Base-by-base conservation (phyloP, 2,797 vertebrate genomes). In the Cercopithecus diana region DNA sequence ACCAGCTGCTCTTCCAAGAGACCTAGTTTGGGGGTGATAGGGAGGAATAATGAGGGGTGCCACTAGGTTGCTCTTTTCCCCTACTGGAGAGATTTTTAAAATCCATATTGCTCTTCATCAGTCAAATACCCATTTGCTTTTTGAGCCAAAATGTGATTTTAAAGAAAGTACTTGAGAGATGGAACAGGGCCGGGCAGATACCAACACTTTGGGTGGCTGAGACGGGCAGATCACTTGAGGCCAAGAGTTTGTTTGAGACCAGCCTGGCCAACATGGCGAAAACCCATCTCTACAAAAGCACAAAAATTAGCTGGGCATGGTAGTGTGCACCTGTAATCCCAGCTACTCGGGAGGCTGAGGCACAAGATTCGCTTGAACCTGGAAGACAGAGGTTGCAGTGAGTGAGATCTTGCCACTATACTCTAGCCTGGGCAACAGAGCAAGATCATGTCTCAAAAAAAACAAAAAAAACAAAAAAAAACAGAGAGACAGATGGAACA, bases 111-210 rank as follows among this genome's bases (percentile, higher is more conserved):
- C n/a, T 84, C 28, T 76, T 84, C 55, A 64, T 93, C 26, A 11
- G 3, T 77, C 82, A 82, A 77, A 80, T 20, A 58, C 14, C 20
- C 22, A 5, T 11, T 13, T 67, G 36, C 1, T 93, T 95, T 95
- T 55, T 70, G 33, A 91, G 52, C 83, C 90, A 87, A 86, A 86
- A 82, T 93, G 79, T 77, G 83, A 95, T 87, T 92, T 82, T 50
- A 86, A 96, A 88, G 73, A 50, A 92, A 79, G 67, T n/a, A 4
- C 45, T 94, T 90, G 58, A 82, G 45, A 84, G 48, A 61, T 17
- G 26, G 5, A 87, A 48, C 24, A 43, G 33, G 7, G 61, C 30
- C 33, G 4, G 61, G 33, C 33, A 67, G 61, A 67, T 67, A 15
- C 15, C 33, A n/a, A 3, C 61, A 67, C 33, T 17, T n/a, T 67